phyloP scores from a whole-genome alignment of 92 coral and sea anemone genomes.

The Ricordea florida region DNA sequence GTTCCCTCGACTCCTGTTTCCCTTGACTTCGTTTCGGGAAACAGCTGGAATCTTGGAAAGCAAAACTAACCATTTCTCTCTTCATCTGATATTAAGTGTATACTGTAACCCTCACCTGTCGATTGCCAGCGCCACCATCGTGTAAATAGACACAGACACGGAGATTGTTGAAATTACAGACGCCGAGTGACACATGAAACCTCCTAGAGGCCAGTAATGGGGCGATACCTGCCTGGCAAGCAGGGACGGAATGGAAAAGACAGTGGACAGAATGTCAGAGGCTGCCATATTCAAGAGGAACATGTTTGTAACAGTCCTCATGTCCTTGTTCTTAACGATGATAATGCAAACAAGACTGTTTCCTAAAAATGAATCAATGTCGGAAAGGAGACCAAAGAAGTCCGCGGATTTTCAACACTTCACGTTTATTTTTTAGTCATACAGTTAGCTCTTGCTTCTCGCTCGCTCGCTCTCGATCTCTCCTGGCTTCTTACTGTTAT shows the following conservation, averaged over 20 bases:
- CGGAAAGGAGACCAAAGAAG: not conserved
- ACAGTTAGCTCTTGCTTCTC: too few species aligned
- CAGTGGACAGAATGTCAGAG: slow-evolving; percentile 79
- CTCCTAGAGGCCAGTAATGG: slow-evolving; percentile 75
- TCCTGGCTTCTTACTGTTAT: too few species aligned
- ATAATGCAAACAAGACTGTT: slow-evolving; percentile 84
- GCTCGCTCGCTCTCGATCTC: too few species aligned
- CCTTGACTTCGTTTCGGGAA: too few species aligned
- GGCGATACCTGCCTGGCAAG: slow-evolving; percentile 56
- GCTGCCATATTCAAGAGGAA: slow-evolving; percentile 86
- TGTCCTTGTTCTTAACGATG: slow-evolving; percentile 69
- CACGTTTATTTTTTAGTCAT: not conserved
- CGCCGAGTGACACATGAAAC: slow-evolving; percentile 57
- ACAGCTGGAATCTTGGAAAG: too few species aligned
- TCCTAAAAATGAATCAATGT: slow-evolving; percentile 36
- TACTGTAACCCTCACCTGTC: slow-evolving; percentile 62
- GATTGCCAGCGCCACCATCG: slow-evolving; percentile 85
- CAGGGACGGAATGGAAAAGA: slow-evolving; percentile 71
- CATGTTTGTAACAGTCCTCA: slow-evolving; percentile 93
- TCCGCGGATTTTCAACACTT: not conserved
- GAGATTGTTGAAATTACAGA: slow-evolving; percentile 64
- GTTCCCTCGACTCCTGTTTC: too few species aligned
- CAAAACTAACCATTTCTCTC: too few species aligned
- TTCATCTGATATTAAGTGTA: too few species aligned
- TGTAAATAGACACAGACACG: slow-evolving; percentile 76